phyloP scores from a whole-genome alignment of 2,797 vertebrate species.

The Danio choprae region DNA sequence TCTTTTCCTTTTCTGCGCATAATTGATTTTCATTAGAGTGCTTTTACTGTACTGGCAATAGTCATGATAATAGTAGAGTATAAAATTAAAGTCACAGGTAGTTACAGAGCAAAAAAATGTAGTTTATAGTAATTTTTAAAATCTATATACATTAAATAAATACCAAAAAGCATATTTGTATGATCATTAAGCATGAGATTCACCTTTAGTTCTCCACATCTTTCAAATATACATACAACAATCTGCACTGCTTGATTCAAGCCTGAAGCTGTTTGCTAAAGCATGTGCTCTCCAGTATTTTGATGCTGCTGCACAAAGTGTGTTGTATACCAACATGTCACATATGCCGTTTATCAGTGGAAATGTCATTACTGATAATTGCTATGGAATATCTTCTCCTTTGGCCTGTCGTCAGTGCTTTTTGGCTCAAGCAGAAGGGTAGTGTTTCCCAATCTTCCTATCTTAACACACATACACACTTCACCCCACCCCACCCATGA shows the following conservation, averaged over 20 bases:
- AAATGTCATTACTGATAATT: constrained; percentile 28
- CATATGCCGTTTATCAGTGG: not conserved
- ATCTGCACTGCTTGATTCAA: not conserved
- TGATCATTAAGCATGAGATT: not conserved
- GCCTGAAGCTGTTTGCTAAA: not conserved
- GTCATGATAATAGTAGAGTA: not conserved
- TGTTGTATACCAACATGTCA: constrained; percentile 8
- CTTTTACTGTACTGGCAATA: not conserved
- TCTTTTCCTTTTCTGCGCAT: no score
- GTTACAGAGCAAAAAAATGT: not conserved
- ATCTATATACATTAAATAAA: no score
- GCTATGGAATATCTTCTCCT: constrained; percentile 9
- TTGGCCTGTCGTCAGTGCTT: constrained; percentile 10
- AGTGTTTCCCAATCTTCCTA: constrained; percentile 17
- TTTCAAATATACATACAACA: not conserved
- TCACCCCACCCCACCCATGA: constrained; percentile 59
- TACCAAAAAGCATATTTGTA: not conserved
- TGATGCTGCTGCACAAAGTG: not conserved
- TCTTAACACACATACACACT: no score
- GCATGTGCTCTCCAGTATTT: constrained; percentile 5
- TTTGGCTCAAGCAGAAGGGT: not conserved
- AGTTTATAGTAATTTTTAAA: no score
- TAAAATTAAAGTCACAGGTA: not conserved
- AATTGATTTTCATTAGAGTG: not conserved
- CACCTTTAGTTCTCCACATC: not conserved